Percentiles rank a stretch among this genome's conserved stretches.
These are phyloP conservation scores for Baryphthengus martii DNA, from an alignment of 2,113 vertebrate genomes.

Conservation along the genomic window DNA sequence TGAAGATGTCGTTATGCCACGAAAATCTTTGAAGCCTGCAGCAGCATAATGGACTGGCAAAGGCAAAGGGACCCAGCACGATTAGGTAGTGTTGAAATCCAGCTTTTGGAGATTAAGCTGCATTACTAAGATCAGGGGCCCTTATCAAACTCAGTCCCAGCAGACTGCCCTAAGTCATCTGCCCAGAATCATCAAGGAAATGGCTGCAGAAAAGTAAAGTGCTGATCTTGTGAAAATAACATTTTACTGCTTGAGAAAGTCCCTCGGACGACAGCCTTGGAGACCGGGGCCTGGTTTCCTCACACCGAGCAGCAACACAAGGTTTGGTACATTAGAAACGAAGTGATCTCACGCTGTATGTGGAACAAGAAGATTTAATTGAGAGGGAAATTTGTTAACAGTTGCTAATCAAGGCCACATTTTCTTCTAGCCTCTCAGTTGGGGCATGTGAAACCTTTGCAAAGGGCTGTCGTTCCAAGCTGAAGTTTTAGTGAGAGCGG, in stretches of 20 bases:
- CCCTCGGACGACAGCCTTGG: not conserved
- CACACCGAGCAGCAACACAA: not conserved
- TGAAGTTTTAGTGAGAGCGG: not conserved
- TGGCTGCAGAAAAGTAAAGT: not conserved
- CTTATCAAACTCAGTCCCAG: not conserved
- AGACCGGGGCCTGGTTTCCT: not conserved
- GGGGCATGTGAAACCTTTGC: not conserved
- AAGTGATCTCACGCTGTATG: not conserved
- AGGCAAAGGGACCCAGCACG: not conserved
- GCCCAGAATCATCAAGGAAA: not conserved
- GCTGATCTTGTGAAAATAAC: constrained; percentile 7
- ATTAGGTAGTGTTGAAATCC: constrained; percentile 40
- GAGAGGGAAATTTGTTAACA: constrained; percentile 35
- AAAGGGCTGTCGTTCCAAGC: not conserved
- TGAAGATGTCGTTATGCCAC: constrained; percentile 39
- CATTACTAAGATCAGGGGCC: not conserved
- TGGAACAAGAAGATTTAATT: constrained; percentile 14
- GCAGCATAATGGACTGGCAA: not conserved
- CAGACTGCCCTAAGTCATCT: not conserved
- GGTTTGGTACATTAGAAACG: not conserved
- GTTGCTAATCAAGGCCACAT: constrained; percentile 17
- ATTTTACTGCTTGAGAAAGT: not conserved
- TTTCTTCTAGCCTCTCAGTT: not conserved
- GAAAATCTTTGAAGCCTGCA: not conserved
- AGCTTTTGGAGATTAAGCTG: constrained; percentile 30